Evolutionary conservation across 2,888 invertebrate species (phyloP), one percentile per base, ranked within the genome.

Genomic region (Deroplatys truncata): DNA sequence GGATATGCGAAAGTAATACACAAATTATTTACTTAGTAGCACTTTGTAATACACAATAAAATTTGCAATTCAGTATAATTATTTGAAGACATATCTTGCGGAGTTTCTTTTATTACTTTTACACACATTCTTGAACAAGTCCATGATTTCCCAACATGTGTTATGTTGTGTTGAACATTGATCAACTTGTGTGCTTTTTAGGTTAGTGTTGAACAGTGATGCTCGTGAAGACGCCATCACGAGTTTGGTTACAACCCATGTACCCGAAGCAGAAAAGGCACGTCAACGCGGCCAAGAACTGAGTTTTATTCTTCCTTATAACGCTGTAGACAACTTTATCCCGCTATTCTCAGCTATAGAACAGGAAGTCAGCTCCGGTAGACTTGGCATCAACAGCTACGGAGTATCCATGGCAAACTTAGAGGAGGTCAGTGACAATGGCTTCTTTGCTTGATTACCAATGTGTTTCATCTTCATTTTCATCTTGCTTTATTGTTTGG

Each of bases 361-460:
- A 92, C 95, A 95, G 84, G 96, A 96, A 93, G 96, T 97, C 90
- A 95, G 95, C 91, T 95, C 95, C n/a, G n/a, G n/a, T 89, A 95
- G 95, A 92, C 94, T 95, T 35, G 97, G 96, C 93, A 96, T 98
- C 91, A 96, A 96, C 91, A 97, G 97, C 92, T 98, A 97, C 92
- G 98, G 98, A 0, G 97, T 98, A 1, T 97, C 98, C 20, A 98
- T 98, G 98, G 98, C 98, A 15, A 97, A 98, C 0, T 93, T 98
- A 56, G 98, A 98, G 92, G 98, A 98, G 93, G 94, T 92, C 86
- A 35, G 84, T 88, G 13, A 28, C 0, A 25, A 25, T 2, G 5
- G 5, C 31, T 31, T 2, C 31, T 31, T 31, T 4, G n/a, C n/a
- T n/a, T n/a, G n/a, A n/a, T n/a, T n/a, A n/a, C n/a, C n/a, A n/a